A percentile compares a stretch with the other conserved stretches of the same genome.
These are phyloP conservation scores for Bovichtus diacanthus DNA, from an alignment of 2,797 vertebrate genomes.

Conservation along the genomic window DNA sequence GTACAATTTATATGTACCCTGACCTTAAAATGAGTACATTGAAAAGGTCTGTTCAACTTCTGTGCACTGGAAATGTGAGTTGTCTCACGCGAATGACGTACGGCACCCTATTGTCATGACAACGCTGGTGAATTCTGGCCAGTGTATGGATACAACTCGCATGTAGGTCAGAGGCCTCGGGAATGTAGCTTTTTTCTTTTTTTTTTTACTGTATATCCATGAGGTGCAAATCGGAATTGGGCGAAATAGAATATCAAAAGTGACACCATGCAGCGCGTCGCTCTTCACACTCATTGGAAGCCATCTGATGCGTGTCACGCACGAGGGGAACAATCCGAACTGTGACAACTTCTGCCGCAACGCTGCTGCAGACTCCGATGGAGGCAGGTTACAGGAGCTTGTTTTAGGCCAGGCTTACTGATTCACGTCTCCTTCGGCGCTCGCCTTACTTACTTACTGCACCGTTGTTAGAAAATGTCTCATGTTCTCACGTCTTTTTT, in stretches of 20 bases:
- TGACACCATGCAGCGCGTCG: conserved; percentile 37
- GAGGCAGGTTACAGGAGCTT: conserved; percentile 15
- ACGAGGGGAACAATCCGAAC: conserved; percentile 21
- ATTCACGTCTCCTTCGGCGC: not conserved
- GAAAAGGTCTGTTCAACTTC: not conserved
- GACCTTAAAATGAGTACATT: not conserved
- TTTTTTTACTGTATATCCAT: not conserved
- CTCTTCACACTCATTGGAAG: conserved; percentile 59
- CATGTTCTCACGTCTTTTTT: too few species aligned
- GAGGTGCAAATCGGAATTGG: conserved; percentile 23
- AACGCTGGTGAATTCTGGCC: conserved; percentile 52
- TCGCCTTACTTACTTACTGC: not conserved
- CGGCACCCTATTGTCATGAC: conserved; percentile 44
- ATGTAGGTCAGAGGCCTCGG: conserved; percentile 67
- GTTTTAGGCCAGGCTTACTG: not conserved
- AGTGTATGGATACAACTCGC: conserved; percentile 49
- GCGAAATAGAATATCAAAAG: conserved; percentile 40
- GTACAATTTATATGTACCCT: not conserved
- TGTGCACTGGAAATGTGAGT: conserved; percentile 34
- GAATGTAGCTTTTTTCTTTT: too few species aligned
- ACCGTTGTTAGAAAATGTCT: not conserved
- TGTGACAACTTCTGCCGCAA: conserved; percentile 27
- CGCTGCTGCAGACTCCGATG: not conserved
- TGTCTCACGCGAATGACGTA: conserved; percentile 48
- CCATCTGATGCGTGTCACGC: conserved; percentile 40